Base-by-base conservation (phyloP, 2,113 vertebrate species). In the Harpagus bidentatus region DNA sequence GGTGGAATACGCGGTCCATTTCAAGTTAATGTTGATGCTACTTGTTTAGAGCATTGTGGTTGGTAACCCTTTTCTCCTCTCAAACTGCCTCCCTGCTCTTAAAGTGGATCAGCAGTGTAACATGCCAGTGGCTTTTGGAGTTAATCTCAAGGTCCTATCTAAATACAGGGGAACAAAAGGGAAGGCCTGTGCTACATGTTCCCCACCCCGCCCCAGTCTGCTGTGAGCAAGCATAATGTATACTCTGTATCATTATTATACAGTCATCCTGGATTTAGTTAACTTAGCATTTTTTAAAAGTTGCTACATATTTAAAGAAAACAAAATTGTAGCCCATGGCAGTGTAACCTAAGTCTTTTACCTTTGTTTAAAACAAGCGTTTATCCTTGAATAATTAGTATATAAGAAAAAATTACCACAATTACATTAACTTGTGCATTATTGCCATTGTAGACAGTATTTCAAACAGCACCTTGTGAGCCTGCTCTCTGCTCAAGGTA, bases 91-190 rank as follows among this genome's bases (percentile, higher is more conserved):
- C 47, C 36, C 16, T 58, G 71, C 32, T 58, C 81, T 71, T 43
- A 6, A 32, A 42, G 18, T 28, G 71, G 83, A 85, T 97, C 92
- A 88, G 67, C 32, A 8, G 55, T 15, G 61, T 48, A 63, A 85
- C 0, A 11, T 82, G 47, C 16, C 59, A 67, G 28, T 63, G 69
- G 65, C 82, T 76, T 69, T 76, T 34, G 89, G 86, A 85, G 84
- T 62, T 48, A 65, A 26, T 45, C 59, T 96, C 94, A 79, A 96
- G 96, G 86, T 93, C 34, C 43, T 61, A 52, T 45, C 48, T 82
- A 43, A 79, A 67, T 69, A 67, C 53, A 72, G 59, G 59, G 59
- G 82, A 67, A 50, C 83, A 52, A 77, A 93, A 66, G 36, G 40
- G 38, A 74, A 72, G 16, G 48, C 55, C 53, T 76, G 32, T 36